Base-by-base conservation (phyloP, 2,888 invertebrate genomes). In the Neelides folsomi region DNA sequence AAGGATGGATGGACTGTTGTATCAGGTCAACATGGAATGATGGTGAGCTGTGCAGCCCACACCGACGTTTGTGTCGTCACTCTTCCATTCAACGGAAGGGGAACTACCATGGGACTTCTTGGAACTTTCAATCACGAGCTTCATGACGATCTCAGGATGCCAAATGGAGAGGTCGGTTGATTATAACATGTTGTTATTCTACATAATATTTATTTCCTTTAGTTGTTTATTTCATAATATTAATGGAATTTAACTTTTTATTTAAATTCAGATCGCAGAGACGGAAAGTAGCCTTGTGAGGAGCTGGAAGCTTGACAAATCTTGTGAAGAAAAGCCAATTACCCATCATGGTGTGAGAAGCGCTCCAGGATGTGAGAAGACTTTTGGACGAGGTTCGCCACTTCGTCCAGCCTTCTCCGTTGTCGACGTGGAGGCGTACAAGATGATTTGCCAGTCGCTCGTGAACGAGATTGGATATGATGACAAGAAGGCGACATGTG, bases 71-170 rank as follows among this genome's bases (percentile, higher is more conserved):
- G 88, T 69, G 76, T 78, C 63, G 66, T 90, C 5, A 76, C 76
- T 59, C 75, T 89, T 0, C 81, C 81, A 63, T 90, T 90, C 8
- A 93, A 83, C 77, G 93, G 92, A 71, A 82, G 83, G 43, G 86
- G 86, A 62, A 86, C 84, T 67, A 73, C 85, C 2, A 82, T 83
- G 12, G 92, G 94, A 67, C 77, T 94, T 1, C 76, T 93, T 10
- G 94, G 94, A 55, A 86, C 86, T 65, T 87, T 83, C 53, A 89
- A 92, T 76, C 82, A 86, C 66, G 94, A 94, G 67, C 81, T 81
- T 4, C 82, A 75, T 68, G 88, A 92, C 67, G 94, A 94, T 71
- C 81, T 81, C 69, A 78, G 79, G 52, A 72, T 80, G 37, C 81
- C 86, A 12, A 80, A 81, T 60, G 85, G 86, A 66, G 80, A 81